These are phyloP conservation scores for Drosophila littoralis DNA, from an alignment of 1,140 invertebrate species.

Conservation along the genomic window DNA sequence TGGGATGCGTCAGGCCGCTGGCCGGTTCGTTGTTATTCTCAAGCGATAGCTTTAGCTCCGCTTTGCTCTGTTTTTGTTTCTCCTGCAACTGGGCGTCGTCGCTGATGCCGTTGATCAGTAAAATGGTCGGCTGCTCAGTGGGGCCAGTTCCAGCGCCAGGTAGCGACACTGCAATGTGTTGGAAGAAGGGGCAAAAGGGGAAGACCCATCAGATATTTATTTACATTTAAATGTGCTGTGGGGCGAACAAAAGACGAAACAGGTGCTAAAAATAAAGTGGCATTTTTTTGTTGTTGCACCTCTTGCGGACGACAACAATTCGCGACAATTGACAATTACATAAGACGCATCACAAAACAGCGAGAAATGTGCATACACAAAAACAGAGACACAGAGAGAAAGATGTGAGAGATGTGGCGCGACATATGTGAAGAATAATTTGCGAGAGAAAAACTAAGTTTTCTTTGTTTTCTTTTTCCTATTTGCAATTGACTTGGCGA, in stretches of 20 bases:
- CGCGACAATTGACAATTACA: conserved; percentile 62
- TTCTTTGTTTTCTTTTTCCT: neutral
- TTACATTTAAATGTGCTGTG: conserved; percentile 40
- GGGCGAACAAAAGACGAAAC: conserved; percentile 42
- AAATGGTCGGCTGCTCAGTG: conserved; percentile 79
- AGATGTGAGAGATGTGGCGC: neutral
- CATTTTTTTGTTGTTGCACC: conserved; percentile 23
- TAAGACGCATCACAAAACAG: conserved; percentile 50
- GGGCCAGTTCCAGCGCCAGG: conserved; percentile 77
- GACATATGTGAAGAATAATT: neutral
- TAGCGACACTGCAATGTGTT: conserved; percentile 72
- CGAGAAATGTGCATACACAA: conserved; percentile 21
- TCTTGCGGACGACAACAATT: conserved; percentile 54
- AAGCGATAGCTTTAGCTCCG: conserved; percentile 52
- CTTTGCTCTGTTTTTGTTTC: conserved; percentile 39
- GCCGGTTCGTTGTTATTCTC: conserved; percentile 48
- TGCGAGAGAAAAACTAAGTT: neutral
- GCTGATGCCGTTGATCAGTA: conserved; percentile 75
- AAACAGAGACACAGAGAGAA: conserved; percentile 17
- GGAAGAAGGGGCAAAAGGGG: neutral
- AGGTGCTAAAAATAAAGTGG: conserved; percentile 77
- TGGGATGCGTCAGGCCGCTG: conserved; percentile 12
- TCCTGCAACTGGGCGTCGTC: conserved; percentile 58
- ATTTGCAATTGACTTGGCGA: neutral
- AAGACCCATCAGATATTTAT: conserved; percentile 6